These are phyloP conservation scores for Ambastaia sidthimunki DNA, from an alignment of 2,797 vertebrate genomes.

Conservation along the genomic window DNA sequence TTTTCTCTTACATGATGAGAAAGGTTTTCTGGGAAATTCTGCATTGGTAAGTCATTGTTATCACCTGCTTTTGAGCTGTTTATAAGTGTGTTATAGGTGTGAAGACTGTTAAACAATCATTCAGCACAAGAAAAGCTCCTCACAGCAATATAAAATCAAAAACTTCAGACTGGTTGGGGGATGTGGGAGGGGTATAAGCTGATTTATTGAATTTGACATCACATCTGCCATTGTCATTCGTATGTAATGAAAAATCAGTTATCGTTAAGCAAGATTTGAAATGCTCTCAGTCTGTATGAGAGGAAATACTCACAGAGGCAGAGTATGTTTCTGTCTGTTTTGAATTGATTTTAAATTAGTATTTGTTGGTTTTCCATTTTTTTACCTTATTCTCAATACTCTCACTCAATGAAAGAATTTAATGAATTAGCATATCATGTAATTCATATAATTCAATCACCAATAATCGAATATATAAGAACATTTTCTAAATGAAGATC, in stretches of 20 bases:
- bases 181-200: neutral
- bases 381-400: neutral
- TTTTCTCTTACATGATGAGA: neutral
- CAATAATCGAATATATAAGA: neutral
- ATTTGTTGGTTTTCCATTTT: neutral
- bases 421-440: neutral
- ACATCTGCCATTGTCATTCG: slow-evolving; percentile 14
- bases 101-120: slow-evolving; percentile 20
- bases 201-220: slow-evolving; percentile 48
- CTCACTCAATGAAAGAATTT: neutral
- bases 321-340: neutral
- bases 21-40: neutral
- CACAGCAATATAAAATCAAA: slow-evolving; percentile 4
- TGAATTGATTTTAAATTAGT: neutral
- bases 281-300: slow-evolving; percentile 3
- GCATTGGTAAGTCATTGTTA: neutral
- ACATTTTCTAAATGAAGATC: neutral
- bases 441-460: neutral
- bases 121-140: neutral
- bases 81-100: slow-evolving; percentile 22
- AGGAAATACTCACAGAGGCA: neutral
- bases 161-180: neutral
- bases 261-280: slow-evolving; percentile 28
- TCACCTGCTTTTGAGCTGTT: slow-evolving; percentile 29
- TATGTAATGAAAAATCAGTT: slow-evolving; percentile 41